Conservation (phyloP, 2,888 invertebrate species). For the Macrostomum cliftonense region DNA sequence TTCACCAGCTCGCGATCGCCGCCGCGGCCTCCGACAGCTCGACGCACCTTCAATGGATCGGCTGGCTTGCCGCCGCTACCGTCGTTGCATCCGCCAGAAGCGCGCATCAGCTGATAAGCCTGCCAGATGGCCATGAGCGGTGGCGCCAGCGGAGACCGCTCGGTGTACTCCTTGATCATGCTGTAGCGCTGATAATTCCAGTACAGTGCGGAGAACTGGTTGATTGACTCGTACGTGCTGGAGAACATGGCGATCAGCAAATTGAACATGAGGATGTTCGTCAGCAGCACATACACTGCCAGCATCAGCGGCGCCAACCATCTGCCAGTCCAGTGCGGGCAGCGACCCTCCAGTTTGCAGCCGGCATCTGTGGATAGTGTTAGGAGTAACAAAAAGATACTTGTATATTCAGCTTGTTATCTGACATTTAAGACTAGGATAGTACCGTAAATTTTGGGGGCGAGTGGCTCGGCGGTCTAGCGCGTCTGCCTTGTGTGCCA, state of each 20-base stretch:
- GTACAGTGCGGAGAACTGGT: constrained; percentile 8
- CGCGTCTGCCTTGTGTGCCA: too few species aligned
- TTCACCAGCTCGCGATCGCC: constrained; percentile 21
- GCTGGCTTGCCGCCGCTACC: not conserved
- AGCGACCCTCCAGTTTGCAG: constrained; percentile 12
- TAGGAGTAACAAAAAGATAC: too few species aligned
- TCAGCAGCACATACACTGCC: constrained; percentile 31
- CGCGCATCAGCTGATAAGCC: constrained; percentile 12
- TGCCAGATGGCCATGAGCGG: constrained; percentile 31
- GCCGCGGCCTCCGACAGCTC: not conserved
- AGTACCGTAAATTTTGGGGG: too few species aligned
- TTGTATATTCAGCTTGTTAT: too few species aligned
- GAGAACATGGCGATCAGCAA: constrained; percentile 34
- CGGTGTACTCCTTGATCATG: constrained; percentile 30
- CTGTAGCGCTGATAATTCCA: constrained; percentile 22
- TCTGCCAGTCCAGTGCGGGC: constrained; percentile 21
- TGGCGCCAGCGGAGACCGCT: constrained; percentile 30
- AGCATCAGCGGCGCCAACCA: constrained; percentile 26
- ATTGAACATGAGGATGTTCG: constrained; percentile 34
- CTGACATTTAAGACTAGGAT: too few species aligned
- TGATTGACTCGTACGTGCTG: constrained; percentile 10
- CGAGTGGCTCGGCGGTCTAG: too few species aligned
- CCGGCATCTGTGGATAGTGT: constrained; percentile 1
- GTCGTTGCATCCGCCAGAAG: constrained; percentile 1
- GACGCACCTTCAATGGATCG: too few species aligned